Evolutionary conservation across 1,140 invertebrate species (phyloP).

Genomic region (Cherax quadricarinatus): DNA sequence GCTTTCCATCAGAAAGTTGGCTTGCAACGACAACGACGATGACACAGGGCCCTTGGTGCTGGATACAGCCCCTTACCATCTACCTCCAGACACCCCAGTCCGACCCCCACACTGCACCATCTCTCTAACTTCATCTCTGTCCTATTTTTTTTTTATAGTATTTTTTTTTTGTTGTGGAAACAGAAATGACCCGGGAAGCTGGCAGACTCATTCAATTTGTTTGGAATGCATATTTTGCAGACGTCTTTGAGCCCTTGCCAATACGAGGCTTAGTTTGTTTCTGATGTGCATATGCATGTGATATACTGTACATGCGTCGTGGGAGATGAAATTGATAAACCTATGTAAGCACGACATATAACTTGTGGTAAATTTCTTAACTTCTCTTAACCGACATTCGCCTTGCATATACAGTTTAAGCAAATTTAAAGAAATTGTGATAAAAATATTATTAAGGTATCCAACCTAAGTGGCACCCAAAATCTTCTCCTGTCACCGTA

Average conservation of each 20-base stretch:
- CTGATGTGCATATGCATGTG: no score
- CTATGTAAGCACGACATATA: no score
- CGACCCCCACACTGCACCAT: not conserved
- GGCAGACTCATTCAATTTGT: not conserved
- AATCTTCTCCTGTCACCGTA: slow-evolving; percentile 41
- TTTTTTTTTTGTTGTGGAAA: slow-evolving; percentile 44
- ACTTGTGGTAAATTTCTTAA: no score
- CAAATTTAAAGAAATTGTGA: no score
- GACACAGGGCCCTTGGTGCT: slow-evolving; percentile 26
- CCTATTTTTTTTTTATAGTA: slow-evolving; percentile 25
- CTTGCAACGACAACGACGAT: slow-evolving; percentile 55
- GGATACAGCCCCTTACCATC: slow-evolving; percentile 9
- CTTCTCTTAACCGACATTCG: no score
- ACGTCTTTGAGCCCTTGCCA: no score
- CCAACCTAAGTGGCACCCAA: slow-evolving; percentile 30
- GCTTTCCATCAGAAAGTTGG: slow-evolving; percentile 65
- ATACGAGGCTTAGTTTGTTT: no score
- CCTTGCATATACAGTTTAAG: no score
- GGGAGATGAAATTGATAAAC: no score
- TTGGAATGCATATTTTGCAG: not conserved
- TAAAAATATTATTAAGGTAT: not conserved
- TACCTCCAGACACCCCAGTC: slow-evolving; percentile 7
- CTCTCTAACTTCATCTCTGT: not conserved
- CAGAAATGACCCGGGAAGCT: slow-evolving; percentile 31
- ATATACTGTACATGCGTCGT: no score